Percentiles rank a stretch among this genome's conserved stretches.
phyloP scores from a whole-genome alignment of 2,797 vertebrate species.

The Psittacula derbiana region DNA sequence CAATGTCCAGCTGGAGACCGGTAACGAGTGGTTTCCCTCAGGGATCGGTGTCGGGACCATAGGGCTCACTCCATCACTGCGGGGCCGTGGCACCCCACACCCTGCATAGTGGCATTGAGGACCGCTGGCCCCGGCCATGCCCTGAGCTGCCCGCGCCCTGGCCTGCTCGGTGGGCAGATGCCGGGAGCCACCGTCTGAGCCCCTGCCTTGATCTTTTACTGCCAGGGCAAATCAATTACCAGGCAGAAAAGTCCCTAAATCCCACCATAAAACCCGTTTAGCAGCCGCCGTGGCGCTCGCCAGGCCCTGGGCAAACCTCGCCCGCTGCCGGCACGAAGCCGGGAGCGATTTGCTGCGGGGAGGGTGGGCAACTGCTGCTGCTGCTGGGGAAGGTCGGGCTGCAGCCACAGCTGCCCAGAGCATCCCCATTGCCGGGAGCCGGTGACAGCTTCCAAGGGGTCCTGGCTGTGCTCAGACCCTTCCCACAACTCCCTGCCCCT shows the following conservation, averaged over 20 bases:
- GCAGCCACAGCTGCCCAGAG: not conserved
- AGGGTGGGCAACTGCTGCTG: not conserved
- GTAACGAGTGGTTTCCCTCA: no score
- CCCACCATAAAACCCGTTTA: conserved; percentile 67
- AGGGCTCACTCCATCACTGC: not conserved
- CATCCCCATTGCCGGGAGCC: not conserved
- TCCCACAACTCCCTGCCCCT: not conserved
- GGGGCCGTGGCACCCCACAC: fast-evolving
- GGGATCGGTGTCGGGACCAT: no score
- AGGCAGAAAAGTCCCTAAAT: conserved; percentile 66
- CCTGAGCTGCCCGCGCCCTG: not conserved
- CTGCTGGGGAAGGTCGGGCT: not conserved
- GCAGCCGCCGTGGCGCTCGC: not conserved
- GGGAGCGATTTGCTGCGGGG: fast-evolving
- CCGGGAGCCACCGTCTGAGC: conserved; percentile 8
- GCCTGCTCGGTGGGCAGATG: conserved; percentile 6
- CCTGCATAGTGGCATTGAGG: fast-evolving
- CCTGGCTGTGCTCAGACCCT: not conserved
- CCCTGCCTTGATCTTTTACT: conserved; percentile 66
- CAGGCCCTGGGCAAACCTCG: not conserved
- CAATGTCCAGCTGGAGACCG: no score
- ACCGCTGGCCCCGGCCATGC: fast-evolving
- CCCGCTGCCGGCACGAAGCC: not conserved
- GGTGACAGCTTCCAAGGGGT: not conserved
- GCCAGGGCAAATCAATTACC: conserved; percentile 68